Evolutionary conservation across 2,888 invertebrate species (phyloP).

Genomic region (Epiperipatus broadwayi): DNA sequence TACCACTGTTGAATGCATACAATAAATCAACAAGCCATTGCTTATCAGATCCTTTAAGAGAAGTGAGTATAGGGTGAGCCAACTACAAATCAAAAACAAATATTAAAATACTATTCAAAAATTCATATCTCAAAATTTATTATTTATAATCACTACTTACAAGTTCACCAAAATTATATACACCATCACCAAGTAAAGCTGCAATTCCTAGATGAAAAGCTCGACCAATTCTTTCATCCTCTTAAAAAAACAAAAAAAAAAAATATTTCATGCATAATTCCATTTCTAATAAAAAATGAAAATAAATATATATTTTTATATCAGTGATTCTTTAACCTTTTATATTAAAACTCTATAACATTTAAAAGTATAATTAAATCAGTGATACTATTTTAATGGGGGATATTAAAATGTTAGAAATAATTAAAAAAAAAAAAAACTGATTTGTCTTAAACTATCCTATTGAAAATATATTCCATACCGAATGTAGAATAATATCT

Average conservation of each 20-base stretch:
- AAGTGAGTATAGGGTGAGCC: slow-evolving; percentile 78
- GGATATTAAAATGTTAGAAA: too few species aligned
- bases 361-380: too few species aligned
- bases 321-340: too few species aligned
- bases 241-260: slow-evolving; percentile 17
- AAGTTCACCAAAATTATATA: slow-evolving; percentile 92
- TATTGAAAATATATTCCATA: too few species aligned
- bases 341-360: too few species aligned
- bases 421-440: too few species aligned
- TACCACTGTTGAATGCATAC: slow-evolving; percentile 64
- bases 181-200: slow-evolving; percentile 75
- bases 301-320: too few species aligned
- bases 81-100: slow-evolving; percentile 38
- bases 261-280: slow-evolving; percentile 7
- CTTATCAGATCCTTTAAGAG: slow-evolving; percentile 55
- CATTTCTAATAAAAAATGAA: too few species aligned
- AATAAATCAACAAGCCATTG: slow-evolving; percentile 73
- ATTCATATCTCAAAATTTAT: slow-evolving; percentile 11
- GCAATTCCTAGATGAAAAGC: slow-evolving; percentile 84
- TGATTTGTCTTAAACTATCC: too few species aligned
- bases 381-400: too few species aligned
- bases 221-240: slow-evolving; percentile 47
- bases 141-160: slow-evolving; percentile 30
- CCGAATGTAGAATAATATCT: too few species aligned
- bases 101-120: slow-evolving; percentile 13